Evolutionary conservation across 1,140 invertebrate genomes (phyloP).

Genomic region (Eubasilissa regina): DNA sequence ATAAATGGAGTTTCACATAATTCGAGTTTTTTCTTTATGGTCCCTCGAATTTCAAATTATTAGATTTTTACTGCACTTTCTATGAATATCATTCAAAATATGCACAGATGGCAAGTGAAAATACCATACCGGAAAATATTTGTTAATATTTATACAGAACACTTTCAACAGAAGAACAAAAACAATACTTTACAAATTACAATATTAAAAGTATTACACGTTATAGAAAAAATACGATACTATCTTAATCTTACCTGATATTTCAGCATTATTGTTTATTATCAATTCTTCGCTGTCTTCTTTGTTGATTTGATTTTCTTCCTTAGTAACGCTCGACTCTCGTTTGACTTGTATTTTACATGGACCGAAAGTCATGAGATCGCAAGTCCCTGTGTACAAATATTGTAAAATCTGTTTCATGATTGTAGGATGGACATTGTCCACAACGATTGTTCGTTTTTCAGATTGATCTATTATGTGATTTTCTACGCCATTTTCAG

Average conservation of each 20-base stretch:
- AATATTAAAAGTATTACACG: neutral
- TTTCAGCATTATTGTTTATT: neutral
- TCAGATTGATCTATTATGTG: conserved; percentile 54
- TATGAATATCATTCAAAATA: too few species aligned
- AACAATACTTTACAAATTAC: too few species aligned
- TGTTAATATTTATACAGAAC: too few species aligned
- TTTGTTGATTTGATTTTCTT: conserved; percentile 15
- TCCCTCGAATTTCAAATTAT: too few species aligned
- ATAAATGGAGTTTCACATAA: too few species aligned
- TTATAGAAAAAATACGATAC: conserved; percentile 8
- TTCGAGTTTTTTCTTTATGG: too few species aligned
- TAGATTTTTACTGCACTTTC: too few species aligned
- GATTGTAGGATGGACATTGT: conserved; percentile 74
- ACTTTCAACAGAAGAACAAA: too few species aligned
- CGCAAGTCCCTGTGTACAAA: conserved; percentile 80
- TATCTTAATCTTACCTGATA: conserved; percentile 12
- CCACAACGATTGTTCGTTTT: conserved; percentile 66
- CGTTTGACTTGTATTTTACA: conserved; percentile 67
- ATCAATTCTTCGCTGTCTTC: neutral
- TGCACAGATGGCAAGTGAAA: too few species aligned
- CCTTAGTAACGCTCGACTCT: conserved; percentile 57
- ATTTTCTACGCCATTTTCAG: conserved; percentile 42
- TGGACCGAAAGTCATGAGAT: conserved; percentile 73
- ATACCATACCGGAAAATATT: too few species aligned
- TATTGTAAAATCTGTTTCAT: conserved; percentile 78